Conservation (phyloP, 2,888 invertebrate genomes). For the Oxytorus armatus region DNA sequence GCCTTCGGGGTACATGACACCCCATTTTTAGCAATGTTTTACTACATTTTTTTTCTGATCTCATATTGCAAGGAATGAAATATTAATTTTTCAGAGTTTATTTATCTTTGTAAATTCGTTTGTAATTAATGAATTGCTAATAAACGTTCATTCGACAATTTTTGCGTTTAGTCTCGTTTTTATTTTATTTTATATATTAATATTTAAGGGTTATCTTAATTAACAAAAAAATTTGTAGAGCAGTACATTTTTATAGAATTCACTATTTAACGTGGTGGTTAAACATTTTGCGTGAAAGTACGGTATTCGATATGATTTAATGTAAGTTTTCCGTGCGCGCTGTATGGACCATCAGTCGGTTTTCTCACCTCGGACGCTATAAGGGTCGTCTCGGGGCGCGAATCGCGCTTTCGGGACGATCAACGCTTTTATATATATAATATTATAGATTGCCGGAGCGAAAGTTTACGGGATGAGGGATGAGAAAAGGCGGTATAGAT, state of each 20-base stretch:
- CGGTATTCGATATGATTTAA: not conserved
- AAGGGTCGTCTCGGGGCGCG: not conserved
- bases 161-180: no score
- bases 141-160: no score
- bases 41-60: no score
- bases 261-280: not conserved
- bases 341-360: constrained; percentile 27
- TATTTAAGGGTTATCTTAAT: no score
- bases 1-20: no score
- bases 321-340: not conserved
- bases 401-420: constrained; percentile 55
- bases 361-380: constrained; percentile 39
- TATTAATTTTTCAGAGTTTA: no score
- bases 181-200: no score
- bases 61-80: no score
- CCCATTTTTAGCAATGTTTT: no score
- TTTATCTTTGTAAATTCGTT: no score
- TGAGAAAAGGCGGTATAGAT: constrained; percentile 3
- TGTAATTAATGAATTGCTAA: no score
- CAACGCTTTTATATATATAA: constrained; percentile 48
- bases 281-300: not conserved
- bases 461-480: constrained; percentile 45
- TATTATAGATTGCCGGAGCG: constrained; percentile 51
- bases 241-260: not conserved
- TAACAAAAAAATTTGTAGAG: no score